These are phyloP conservation scores for Amniataba percoides DNA, from an alignment of 2,797 vertebrate genomes.

Conservation along the genomic window DNA sequence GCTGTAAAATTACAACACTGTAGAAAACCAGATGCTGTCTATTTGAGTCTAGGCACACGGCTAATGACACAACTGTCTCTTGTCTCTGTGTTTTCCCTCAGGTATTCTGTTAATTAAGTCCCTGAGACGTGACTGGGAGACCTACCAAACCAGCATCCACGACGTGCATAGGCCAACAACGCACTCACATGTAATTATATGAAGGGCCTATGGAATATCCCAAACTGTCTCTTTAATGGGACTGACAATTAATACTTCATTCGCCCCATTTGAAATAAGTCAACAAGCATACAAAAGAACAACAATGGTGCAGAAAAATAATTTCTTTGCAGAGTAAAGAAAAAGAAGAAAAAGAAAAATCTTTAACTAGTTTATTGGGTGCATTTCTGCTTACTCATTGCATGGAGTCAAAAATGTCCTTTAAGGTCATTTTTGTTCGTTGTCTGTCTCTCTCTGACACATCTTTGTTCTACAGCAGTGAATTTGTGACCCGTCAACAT, in stretches of 20 bases:
- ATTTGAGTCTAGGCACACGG: slow-evolving; percentile 49
- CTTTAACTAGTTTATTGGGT: not conserved
- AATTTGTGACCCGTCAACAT: slow-evolving; percentile 62
- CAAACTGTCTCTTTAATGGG: slow-evolving; percentile 24
- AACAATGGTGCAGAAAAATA: not conserved
- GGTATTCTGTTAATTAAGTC: slow-evolving; percentile 81
- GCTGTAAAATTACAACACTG: slow-evolving; percentile 71
- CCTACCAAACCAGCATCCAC: slow-evolving; percentile 53
- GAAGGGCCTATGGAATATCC: slow-evolving; percentile 25
- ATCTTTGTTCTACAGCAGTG: slow-evolving; percentile 45
- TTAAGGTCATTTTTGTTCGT: slow-evolving; percentile 12
- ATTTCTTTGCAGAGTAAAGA: not conserved
- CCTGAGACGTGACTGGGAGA: slow-evolving; percentile 66
- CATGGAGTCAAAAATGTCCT: slow-evolving; percentile 8
- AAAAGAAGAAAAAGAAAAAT: not conserved
- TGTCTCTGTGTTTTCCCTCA: slow-evolving; percentile 67
- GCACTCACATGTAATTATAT: slow-evolving; percentile 28
- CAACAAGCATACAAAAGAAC: not conserved
- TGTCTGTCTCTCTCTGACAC: slow-evolving; percentile 14
- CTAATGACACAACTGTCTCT: slow-evolving; percentile 79
- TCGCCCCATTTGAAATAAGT: slow-evolving; percentile 7
- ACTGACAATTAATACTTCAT: slow-evolving; percentile 21
- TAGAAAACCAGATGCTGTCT: slow-evolving; percentile 72
- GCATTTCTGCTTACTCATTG: not conserved
- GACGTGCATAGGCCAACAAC: slow-evolving; percentile 48